Evolutionary conservation across 2,888 invertebrate species (phyloP).

Genomic region (Drosophila hamatofila): DNA sequence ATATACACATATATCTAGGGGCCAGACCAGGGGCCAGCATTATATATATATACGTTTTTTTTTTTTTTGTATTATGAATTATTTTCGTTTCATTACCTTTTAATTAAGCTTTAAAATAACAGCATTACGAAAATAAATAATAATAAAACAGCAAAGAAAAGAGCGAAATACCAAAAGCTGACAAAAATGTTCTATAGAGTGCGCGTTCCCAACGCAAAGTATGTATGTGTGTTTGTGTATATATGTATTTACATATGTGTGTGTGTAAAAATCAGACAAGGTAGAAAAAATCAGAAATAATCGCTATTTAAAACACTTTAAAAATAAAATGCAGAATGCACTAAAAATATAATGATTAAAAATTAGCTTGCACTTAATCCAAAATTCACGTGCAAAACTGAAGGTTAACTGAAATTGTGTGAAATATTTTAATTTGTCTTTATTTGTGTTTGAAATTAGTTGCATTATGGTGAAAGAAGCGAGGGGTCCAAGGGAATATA

Average conservation of each 20-base stretch:
- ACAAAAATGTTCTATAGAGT: constrained; percentile 13
- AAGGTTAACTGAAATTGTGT: not conserved
- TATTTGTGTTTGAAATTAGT: not conserved
- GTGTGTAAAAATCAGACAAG: not conserved
- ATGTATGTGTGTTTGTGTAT: not conserved
- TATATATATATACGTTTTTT: not conserved
- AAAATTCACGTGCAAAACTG: not conserved
- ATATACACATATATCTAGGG: constrained; percentile 10
- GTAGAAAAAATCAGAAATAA: not conserved
- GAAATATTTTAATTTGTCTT: not conserved
- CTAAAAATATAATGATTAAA: constrained; percentile 3
- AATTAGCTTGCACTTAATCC: not conserved
- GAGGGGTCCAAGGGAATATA: no score
- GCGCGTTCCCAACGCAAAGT: no score
- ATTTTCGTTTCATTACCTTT: constrained; percentile 67
- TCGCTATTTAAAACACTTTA: not conserved
- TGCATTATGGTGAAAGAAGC: not conserved
- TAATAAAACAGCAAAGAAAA: constrained; percentile 14
- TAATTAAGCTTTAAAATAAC: constrained; percentile 66
- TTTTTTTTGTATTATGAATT: constrained; percentile 52
- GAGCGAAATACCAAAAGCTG: constrained; percentile 21
- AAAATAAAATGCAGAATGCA: not conserved
- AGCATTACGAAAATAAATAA: constrained; percentile 55
- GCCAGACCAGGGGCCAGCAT: constrained; percentile 24
- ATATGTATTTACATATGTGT: not conserved